Conservation (phyloP, 2,113 vertebrate genomes). For the Rhynchomys soricoides region DNA sequence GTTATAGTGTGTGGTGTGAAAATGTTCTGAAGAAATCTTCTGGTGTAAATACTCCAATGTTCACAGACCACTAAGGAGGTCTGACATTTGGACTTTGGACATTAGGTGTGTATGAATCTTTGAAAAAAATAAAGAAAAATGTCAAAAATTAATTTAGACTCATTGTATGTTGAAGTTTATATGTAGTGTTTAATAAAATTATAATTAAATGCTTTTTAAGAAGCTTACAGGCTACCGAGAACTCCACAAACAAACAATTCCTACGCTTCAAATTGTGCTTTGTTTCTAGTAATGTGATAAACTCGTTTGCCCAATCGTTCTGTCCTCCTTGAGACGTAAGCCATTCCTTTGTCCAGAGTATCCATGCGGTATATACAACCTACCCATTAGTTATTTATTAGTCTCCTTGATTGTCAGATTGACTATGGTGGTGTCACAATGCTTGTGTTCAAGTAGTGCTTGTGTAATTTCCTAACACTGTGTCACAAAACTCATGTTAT, state of each 20-base stretch:
- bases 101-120: background rate
- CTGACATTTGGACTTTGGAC: background rate
- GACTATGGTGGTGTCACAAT: background rate
- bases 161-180: background rate
- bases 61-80: background rate
- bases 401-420: background rate
- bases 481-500: background rate
- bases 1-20: background rate
- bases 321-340: background rate
- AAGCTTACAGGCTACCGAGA: background rate
- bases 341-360: background rate
- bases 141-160: background rate
- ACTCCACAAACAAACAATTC: background rate
- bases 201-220: background rate
- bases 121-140: background rate
- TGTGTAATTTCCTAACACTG: background rate
- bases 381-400: background rate
- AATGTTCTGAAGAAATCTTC: background rate
- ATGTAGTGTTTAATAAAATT: background rate
- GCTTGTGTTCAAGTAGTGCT: background rate
- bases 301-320: background rate
- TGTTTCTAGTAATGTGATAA: background rate
- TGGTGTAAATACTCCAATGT: background rate
- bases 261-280: background rate
- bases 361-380: too few relatives aligned